Evolutionary conservation across 2,888 invertebrate genomes (phyloP).

Genomic region (Torymus tubicola): DNA sequence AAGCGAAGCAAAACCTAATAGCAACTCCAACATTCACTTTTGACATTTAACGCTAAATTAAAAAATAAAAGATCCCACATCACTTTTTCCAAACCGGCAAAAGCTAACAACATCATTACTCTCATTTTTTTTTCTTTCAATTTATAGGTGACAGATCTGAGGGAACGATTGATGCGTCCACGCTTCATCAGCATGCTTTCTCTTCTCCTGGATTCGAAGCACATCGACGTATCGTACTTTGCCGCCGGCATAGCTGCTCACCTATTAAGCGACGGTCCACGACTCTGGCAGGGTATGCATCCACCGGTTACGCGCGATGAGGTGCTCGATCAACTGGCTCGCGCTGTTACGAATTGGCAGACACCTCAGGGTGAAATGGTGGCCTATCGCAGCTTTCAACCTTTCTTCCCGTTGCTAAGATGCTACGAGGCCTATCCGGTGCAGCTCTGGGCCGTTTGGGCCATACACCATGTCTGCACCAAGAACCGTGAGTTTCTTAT

Average conservation of each 20-base stretch:
- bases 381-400: conserved; percentile 84
- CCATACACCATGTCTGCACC: conserved; percentile 87
- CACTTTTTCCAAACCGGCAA: too few relatives aligned
- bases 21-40: too few relatives aligned
- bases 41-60: too few relatives aligned
- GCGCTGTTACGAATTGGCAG: conserved; percentile 82
- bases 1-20: too few relatives aligned
- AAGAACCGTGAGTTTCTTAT: conserved; percentile 80
- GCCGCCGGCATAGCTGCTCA: conserved; percentile 86
- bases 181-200: conserved; percentile 78
- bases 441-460: conserved; percentile 88
- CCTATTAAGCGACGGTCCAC: conserved; percentile 80
- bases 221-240: conserved; percentile 85
- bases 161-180: conserved; percentile 78
- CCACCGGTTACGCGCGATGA: conserved; percentile 47
- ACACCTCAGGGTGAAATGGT: conserved; percentile 87
- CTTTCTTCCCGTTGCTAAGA: conserved; percentile 83
- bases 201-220: conserved; percentile 79
- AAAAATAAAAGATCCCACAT: too few relatives aligned
- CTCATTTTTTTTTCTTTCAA: neutral
- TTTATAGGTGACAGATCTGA: conserved; percentile 78
- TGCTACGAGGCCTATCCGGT: conserved; percentile 81
- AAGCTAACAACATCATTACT: too few relatives aligned
- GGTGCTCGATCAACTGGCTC: conserved; percentile 74
- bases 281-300: conserved; percentile 73